Base-by-base conservation (phyloP, 2,797 vertebrate species). In the Pseudochirops corinnae region DNA sequence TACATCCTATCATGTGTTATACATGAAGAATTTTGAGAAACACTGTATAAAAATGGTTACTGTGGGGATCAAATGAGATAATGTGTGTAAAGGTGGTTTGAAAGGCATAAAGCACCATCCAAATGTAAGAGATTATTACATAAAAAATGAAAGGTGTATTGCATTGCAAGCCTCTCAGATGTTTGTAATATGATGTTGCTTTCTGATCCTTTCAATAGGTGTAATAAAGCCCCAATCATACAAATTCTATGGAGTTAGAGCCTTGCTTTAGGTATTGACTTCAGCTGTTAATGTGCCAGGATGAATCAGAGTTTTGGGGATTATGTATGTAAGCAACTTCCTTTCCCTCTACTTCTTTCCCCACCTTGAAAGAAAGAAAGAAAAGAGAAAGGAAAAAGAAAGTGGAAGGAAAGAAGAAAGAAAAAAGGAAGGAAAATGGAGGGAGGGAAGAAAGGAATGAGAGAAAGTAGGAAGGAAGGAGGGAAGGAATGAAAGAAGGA, bases 21-120 rank as follows among this genome's bases (percentile, higher is more conserved):
- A 95, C 60, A 90, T 91, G 57, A 96, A 92, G 13, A 56, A 24
- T 24, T 55, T 56, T 95, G 24, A 26, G 53, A 97, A 94, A 93
- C 92, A 92, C 16, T 95, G 90, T 96, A 60, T 90, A 93, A 33
- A 58, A 93, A 90, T 9, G 26, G 92, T 50, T 90, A 91, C 62
- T 60, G 4, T 90, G 93, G 56, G 29, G 46, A 93, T 60, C 33
- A 91, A 92, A 90, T 46, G 13, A 94, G 31, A 94, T 94, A 52
- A 91, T 93, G 92, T 93, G 94, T 96, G 39, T 18, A 96, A 96
- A 93, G 58, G 31, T 90, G 26, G 4, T 96, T 96, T 87, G 90
- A 94, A 82, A 56, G 74, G 39, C 74, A 55, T 33, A 95, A 95
- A 91, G 46, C 39, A 92, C 74, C 3, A 58, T 55, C 74, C 28